phyloP scores from a whole-genome alignment of 2,797 vertebrate species.

The Anisognathus igniventris region DNA sequence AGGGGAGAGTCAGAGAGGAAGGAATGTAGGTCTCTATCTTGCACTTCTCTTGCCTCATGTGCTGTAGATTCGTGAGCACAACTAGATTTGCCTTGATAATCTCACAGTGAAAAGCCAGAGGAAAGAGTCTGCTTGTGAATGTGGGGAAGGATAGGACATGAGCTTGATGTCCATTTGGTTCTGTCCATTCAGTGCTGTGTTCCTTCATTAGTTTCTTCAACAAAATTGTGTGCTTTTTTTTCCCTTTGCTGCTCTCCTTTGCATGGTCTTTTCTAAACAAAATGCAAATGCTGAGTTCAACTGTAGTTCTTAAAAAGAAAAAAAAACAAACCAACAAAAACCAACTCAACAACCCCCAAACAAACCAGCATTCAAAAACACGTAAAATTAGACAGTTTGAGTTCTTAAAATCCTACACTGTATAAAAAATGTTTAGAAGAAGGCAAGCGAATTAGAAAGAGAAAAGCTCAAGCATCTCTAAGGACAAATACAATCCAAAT shows the following conservation, averaged over 20 bases:
- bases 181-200: neutral
- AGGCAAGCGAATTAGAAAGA: neutral
- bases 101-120: neutral
- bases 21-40: neutral
- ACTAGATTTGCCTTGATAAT: neutral
- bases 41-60: neutral
- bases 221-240: neutral
- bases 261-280: neutral
- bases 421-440: neutral
- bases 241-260: neutral
- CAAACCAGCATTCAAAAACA: neutral
- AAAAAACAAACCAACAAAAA: neutral
- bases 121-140: neutral
- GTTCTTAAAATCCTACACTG: neutral
- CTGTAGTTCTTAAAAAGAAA: neutral
- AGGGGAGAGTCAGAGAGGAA: neutral
- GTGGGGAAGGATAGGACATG: neutral
- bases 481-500: conserved; percentile 8
- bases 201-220: neutral
- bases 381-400: neutral
- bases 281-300: neutral
- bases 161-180: neutral
- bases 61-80: neutral
- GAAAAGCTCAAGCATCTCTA: neutral
- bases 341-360: neutral